Base-by-base conservation (phyloP, 2,888 invertebrate genomes). In the Alloplasta piceator region DNA sequence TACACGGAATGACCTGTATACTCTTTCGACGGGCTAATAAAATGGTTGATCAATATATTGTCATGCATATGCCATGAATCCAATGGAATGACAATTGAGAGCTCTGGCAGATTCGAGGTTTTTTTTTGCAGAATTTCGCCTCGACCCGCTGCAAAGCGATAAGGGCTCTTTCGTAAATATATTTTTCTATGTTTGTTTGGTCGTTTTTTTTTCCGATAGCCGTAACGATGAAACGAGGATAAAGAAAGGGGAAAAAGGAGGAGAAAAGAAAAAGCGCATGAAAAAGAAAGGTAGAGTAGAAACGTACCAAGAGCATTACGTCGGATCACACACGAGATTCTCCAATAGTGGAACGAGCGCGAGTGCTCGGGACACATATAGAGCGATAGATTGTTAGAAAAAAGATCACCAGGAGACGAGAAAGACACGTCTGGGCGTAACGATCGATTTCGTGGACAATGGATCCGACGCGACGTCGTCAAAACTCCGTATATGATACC, bases 401-500 rank as follows among this genome's bases (percentile, higher is more conserved):
- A 26, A 67, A 55, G 55, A 71, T 52, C 55, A 46, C 55, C 12
- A 66, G 36, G 58, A 52, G 56, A 55, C 58, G 75, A 70, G 66
- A 66, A 80, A 66, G 60, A 71, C 75, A 80, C 75, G 80, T 80
- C 79, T 76, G 80, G 55, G 58, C 55, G 75, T 80, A 76, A 80
- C 80, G 80, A 80, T 80, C 80, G 75, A 67, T 48, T 61, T 76
- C 75, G 55, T 26, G 46, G 71, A 76, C 80, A 80, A 80, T 76
- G 71, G 66, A 71, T 66, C 36, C 71, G 71, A 75, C 60, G 66
- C 61, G 61, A 76, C 61, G 68, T 68, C 68, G 61, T 56, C 60
- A 60, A 38, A 50, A 50, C 64, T 67, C 41, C 26, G 9, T 75
- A 55, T 64, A 56, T 36, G 10, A 41, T 52, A 16, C 26, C 26